Percentiles rank a stretch among this genome's conserved stretches.
Evolutionary conservation across 1,140 invertebrate genomes (phyloP).

Genomic region (Drosophila jambulina): DNA sequence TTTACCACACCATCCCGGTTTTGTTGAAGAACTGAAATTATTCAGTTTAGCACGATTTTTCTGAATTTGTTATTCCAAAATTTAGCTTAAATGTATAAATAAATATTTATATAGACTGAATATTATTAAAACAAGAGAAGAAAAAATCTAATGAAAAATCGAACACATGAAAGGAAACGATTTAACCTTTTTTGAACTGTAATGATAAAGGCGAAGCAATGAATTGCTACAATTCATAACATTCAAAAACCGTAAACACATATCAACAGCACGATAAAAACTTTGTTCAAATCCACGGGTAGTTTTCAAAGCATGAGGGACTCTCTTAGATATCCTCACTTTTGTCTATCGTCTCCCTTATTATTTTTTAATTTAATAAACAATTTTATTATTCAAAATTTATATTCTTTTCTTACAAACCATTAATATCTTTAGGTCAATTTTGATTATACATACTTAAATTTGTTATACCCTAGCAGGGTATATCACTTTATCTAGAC

Average conservation of each 20-base stretch:
- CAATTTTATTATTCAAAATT: too few species aligned
- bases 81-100: slow-evolving; percentile 78
- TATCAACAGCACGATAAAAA: slow-evolving; percentile 60
- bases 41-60: slow-evolving; percentile 30
- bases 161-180: slow-evolving; percentile 43
- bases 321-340: too few species aligned
- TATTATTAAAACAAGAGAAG: slow-evolving; percentile 73
- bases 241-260: slow-evolving; percentile 70
- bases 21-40: slow-evolving; percentile 67
- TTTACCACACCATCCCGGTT: slow-evolving; percentile 44
- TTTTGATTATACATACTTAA: too few species aligned
- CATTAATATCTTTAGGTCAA: too few species aligned
- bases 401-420: too few species aligned
- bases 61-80: slow-evolving; percentile 47
- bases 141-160: slow-evolving; percentile 43
- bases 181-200: slow-evolving; percentile 45
- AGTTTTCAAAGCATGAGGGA: neutral
- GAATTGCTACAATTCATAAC: slow-evolving; percentile 48
- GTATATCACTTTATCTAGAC: too few species aligned
- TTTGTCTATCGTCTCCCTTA: too few species aligned
- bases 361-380: too few species aligned
- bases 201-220: slow-evolving; percentile 46
- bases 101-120: slow-evolving; percentile 84
- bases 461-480: too few species aligned
- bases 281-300: slow-evolving; percentile 1